These are phyloP conservation scores for Xylocampa areola DNA, from an alignment of 2,888 invertebrate genomes.

Conservation along the genomic window DNA sequence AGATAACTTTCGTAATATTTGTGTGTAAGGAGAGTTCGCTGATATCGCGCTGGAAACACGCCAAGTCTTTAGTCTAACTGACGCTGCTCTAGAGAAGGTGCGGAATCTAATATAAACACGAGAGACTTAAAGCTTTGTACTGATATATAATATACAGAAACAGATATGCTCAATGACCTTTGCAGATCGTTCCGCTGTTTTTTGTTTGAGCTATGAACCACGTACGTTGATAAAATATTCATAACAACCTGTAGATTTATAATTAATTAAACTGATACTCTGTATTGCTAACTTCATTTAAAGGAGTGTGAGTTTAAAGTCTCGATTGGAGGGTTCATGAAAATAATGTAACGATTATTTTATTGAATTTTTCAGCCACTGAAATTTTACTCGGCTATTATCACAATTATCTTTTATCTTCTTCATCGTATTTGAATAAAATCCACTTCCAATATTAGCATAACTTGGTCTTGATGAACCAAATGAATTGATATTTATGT, in stretches of 20 bases:
- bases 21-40: constrained; percentile 58
- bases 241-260: constrained; percentile 24
- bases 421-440: background rate
- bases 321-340: constrained; percentile 5
- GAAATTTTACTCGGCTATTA: background rate
- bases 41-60: constrained; percentile 67
- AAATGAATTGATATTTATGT: background rate
- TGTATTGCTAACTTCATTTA: constrained; percentile 4
- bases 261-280: constrained; percentile 28
- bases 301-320: constrained; percentile 5
- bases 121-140: constrained; percentile 33
- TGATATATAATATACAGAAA: constrained; percentile 22
- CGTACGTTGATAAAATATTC: constrained; percentile 19
- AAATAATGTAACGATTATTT: constrained; percentile 4
- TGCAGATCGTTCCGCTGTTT: constrained; percentile 27
- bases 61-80: constrained; percentile 68
- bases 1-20: constrained; percentile 64
- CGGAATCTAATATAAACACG: constrained; percentile 46
- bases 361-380: background rate
- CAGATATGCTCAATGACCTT: constrained; percentile 36
- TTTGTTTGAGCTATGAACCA: constrained; percentile 16
- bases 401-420: background rate
- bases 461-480: background rate
- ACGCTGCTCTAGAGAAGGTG: constrained; percentile 59
- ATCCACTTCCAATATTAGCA: background rate